A percentile compares a stretch with the other conserved stretches of the same genome.
These are phyloP conservation scores for Gymnogyps californianus DNA, from an alignment of 2,113 vertebrate genomes.

Conservation along the genomic window DNA sequence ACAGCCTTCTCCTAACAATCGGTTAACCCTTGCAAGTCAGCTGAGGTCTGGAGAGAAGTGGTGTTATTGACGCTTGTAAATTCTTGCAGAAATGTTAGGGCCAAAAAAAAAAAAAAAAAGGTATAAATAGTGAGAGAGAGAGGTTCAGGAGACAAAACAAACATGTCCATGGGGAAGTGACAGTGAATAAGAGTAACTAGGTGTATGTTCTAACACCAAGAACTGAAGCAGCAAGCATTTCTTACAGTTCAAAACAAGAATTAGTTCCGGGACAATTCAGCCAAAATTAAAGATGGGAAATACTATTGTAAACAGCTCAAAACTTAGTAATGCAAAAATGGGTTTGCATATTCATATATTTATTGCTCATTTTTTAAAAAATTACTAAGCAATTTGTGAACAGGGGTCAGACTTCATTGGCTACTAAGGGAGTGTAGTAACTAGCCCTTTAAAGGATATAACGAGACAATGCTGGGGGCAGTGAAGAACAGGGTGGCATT, in stretches of 20 bases:
- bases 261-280: neutral
- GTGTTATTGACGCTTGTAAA: neutral
- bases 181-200: neutral
- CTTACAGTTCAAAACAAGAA: neutral
- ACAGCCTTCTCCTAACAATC: neutral
- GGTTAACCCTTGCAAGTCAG: neutral
- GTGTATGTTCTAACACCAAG: neutral
- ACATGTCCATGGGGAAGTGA: neutral
- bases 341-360: neutral
- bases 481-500: neutral
- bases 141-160: neutral
- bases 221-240: neutral
- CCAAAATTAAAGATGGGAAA: neutral
- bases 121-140: neutral
- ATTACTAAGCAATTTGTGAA: neutral
- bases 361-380: neutral
- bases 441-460: neutral
- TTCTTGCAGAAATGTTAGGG: neutral
- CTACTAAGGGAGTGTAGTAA: neutral
- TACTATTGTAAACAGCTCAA: neutral
- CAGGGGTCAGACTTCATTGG: neutral
- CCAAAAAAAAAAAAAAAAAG: neutral
- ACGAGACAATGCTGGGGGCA: neutral
- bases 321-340: neutral
- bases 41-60: neutral